phyloP scores from a whole-genome alignment of 2,113 vertebrate species.

The Leucosticte australis region DNA sequence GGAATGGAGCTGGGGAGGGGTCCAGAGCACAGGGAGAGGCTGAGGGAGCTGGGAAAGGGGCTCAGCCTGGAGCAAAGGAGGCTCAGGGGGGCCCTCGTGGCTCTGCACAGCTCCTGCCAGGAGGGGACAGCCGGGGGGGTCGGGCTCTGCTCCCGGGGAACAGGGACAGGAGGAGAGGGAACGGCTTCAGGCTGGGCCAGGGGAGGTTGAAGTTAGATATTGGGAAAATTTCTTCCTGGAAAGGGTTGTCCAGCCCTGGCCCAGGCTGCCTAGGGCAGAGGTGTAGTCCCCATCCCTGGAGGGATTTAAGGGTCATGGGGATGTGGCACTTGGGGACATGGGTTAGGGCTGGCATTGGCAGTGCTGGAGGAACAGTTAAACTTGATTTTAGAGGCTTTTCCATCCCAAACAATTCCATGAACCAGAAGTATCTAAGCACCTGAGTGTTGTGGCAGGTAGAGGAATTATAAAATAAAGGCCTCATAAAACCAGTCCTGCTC shows the following conservation, averaged over 20 bases:
- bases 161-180: background rate
- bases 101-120: background rate
- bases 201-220: background rate
- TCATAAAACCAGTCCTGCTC: background rate
- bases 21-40: fast-evolving
- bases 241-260: background rate
- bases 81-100: fast-evolving
- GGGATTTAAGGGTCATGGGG: background rate
- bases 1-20: background rate
- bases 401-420: background rate
- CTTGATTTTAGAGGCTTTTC: background rate
- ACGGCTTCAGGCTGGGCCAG: fast-evolving
- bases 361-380: background rate
- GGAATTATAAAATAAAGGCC: background rate
- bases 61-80: background rate
- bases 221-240: background rate
- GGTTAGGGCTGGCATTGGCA: background rate
- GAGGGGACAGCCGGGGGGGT: fast-evolving
- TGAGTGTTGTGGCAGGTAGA: background rate
- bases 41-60: background rate
- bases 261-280: background rate
- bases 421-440: background rate
- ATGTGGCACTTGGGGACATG: background rate
- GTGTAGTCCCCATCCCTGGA: background rate
- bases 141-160: fast-evolving